Evolutionary conservation across 2,888 invertebrate genomes (phyloP).

Genomic region (Drosophila mulleri): DNA sequence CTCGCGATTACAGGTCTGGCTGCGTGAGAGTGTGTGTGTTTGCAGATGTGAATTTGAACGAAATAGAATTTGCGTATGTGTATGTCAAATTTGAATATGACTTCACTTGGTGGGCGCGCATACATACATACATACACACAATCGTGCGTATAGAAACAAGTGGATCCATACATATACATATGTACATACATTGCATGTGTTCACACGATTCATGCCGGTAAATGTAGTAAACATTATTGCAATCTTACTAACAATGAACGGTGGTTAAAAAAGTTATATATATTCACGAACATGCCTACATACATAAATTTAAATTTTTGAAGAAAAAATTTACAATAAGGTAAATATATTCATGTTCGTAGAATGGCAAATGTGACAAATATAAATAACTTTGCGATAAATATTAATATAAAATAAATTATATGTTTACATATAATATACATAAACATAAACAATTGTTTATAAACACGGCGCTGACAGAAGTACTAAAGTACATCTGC

Average conservation of each 20-base stretch:
- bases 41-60: not conserved
- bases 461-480: not conserved
- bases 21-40: not conserved
- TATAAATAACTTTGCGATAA: too few relatives aligned
- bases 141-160: conserved; percentile 1
- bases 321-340: not conserved
- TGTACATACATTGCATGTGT: not conserved
- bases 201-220: conserved; percentile 13
- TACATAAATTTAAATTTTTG: not conserved
- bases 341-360: not conserved
- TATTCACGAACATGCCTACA: not conserved
- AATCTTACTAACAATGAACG: conserved; percentile 2
- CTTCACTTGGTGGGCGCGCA: not conserved
- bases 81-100: not conserved
- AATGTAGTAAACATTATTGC: conserved; percentile 18
- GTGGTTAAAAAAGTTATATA: not conserved
- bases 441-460: not conserved
- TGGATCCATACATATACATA: not conserved
- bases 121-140: not conserved
- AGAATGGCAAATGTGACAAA: not conserved
- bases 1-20: not conserved
- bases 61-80: not conserved
- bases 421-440: too few relatives aligned
- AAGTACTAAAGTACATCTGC: not conserved
- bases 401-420: too few relatives aligned